Evolutionary conservation across 2,797 vertebrate genomes (phyloP), one percentile per base, ranked within the genome.

Genomic region (Crossoptilon crossoptilon): DNA sequence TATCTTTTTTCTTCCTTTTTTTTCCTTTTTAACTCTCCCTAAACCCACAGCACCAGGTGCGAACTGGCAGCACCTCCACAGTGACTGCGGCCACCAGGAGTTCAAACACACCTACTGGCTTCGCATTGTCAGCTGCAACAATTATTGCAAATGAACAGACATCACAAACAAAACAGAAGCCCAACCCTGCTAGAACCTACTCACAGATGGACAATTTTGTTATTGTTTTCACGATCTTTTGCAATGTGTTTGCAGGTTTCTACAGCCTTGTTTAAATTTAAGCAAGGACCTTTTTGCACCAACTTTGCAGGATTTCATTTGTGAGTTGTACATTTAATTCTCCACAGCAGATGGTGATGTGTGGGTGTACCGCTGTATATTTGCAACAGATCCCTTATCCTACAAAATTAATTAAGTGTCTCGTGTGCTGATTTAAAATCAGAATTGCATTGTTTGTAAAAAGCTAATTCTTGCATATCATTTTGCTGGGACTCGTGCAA

Each of bases 341-440:
- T 98, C 97, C 91, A 97, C 97, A 97, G 98, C 99, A 99, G 99
- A 99, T 99, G 99, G 99, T 98, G 97, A 97, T 98, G 98, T 98
- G 98, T 98, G 98, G 98, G 98, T 97, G 98, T 98, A 94, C 97
- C 97, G 97, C 97, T 87, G 97, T 96, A 96, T 97, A 98, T 98
- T 98, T 98, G 97, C 95, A 96, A 98, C 96, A 97, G 97, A 98
- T 98, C 97, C 97, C 96, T 97, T 97, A 98, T 97, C 96, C 96
- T 97, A 97, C 91, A 97, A 98, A 97, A 97, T 97, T 97, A 98
- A 97, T 97, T 97, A 97, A 96, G 84, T 93, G 94, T 96, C 94
- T 96, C 93, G 92, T 96, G 95, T 95, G 85, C 94, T 95, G 96
- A 97, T 90, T 96, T 97, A 93, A 96, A 94, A 95, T 95, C 96